Base-by-base conservation (phyloP, 2,113 vertebrate species). In the Thunnus thynnus region DNA sequence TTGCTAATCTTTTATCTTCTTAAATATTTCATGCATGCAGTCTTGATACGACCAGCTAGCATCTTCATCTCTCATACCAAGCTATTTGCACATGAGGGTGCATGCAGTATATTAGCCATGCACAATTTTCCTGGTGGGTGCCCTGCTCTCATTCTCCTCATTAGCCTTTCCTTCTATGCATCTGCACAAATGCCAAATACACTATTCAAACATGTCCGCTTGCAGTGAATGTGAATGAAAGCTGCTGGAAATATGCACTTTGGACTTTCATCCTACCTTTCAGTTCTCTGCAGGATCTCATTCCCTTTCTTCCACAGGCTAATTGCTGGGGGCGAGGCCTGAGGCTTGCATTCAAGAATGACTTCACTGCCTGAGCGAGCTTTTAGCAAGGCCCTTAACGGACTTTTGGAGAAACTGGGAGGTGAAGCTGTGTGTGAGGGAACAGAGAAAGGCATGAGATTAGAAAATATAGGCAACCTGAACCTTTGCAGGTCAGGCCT, bases 281-380 rank as follows among this genome's bases (percentile, higher is more conserved):
- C 96, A 65, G 80, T 96, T 92, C 94, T 95, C 58, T 91, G 97
- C 72, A 99, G 91, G 64, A 95, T 88, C 87, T 94, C 93, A 55
- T 93, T 95, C 82, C 96, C 97, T 92, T 96, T 98, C 94, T 96
- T 98, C 98, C 98, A 99, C 85, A 95, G 91, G 84, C 92, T 95
- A 86, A 91, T 94, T 30, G 98, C 97, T 91, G 94, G 95, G 64
- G 98, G 97, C 32, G 96, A 97, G 84, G 98, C 97, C 92, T 94
- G 94, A 62, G 98, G 97, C 88, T 95, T 96, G 93, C 98, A 99
- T 86, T 97, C 96, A 88, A 99, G 95, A 90, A 90, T 95, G 91
- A 98, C 97, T 84, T 95, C 94, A 54, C 96, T 97, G 88, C 97
- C 97, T 69, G 95, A 95, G 48, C 96, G 96, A 71, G 96, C 97